Evolutionary conservation across 2,797 vertebrate species (phyloP).

Genomic region (Gallinago nigripennis): DNA sequence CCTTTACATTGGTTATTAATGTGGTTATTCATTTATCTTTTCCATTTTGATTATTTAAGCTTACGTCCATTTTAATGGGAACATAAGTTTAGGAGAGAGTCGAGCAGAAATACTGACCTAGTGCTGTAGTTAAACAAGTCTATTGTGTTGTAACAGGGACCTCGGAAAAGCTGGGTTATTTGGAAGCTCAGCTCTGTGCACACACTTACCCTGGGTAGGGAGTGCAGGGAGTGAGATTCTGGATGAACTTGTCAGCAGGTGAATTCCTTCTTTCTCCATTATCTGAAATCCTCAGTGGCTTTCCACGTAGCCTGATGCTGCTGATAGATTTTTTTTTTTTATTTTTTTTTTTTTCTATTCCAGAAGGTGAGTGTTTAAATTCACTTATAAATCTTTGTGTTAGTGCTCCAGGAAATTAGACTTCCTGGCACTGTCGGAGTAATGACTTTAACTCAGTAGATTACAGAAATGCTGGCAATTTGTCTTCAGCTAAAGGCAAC

Average conservation of each 20-base stretch:
- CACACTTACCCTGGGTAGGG: background rate
- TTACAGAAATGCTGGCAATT: constrained; percentile 60
- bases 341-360: background rate
- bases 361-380: constrained; percentile 61
- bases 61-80: background rate
- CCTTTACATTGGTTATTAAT: background rate
- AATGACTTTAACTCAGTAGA: constrained; percentile 67
- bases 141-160: background rate
- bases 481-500: constrained; percentile 61
- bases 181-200: background rate
- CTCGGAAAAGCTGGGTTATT: background rate
- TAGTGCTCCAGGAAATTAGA: constrained; percentile 66
- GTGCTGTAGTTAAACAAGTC: background rate
- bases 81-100: background rate
- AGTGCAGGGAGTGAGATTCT: background rate
- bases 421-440: constrained; percentile 63
- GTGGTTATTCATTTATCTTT: background rate
- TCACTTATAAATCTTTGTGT: constrained; percentile 64
- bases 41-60: background rate
- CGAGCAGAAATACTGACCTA: background rate
- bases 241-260: constrained; percentile 23
- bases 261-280: constrained; percentile 21
- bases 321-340: constrained; percentile 27
- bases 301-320: background rate
- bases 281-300: constrained; percentile 8